Conservation (phyloP, 2,888 invertebrate species). For the Trissolcus japonicus region DNA sequence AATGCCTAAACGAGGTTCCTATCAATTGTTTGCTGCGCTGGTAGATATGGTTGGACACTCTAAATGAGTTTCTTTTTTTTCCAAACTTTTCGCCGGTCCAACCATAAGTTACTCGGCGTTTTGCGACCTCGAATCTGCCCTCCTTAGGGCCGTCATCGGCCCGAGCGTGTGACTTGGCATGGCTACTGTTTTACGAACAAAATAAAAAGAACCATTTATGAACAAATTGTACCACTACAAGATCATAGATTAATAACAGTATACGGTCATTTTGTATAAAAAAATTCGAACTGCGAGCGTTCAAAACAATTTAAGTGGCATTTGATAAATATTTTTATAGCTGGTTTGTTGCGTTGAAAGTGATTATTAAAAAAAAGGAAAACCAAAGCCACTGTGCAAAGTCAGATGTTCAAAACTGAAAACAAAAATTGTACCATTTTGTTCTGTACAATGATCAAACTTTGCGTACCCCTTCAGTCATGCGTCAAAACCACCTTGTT, state of each 20-base stretch:
- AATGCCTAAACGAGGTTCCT: constrained; percentile 24
- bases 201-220: not conserved
- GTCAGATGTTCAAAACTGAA: constrained; percentile 36
- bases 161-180: constrained; percentile 47
- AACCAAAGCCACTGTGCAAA: constrained; percentile 42
- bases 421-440: constrained; percentile 21
- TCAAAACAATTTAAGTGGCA: constrained; percentile 12
- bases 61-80: too few species aligned
- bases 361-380: constrained; percentile 1
- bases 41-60: too few species aligned
- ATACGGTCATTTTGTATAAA: constrained; percentile 39
- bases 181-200: constrained; percentile 10
- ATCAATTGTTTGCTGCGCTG: constrained; percentile 2
- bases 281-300: constrained; percentile 13
- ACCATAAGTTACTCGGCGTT: not conserved
- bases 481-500: constrained; percentile 30
- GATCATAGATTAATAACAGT: constrained; percentile 9
- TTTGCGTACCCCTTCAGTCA: constrained; percentile 2
- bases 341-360: constrained; percentile 21
- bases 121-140: constrained; percentile 4
- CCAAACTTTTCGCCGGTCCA: not conserved
- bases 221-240: not conserved
- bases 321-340: constrained; percentile 44
- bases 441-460: constrained; percentile 15
- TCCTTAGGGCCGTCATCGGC: constrained; percentile 7